phyloP scores from a whole-genome alignment of 2,888 invertebrate genomes.

The Baccha elongata region DNA sequence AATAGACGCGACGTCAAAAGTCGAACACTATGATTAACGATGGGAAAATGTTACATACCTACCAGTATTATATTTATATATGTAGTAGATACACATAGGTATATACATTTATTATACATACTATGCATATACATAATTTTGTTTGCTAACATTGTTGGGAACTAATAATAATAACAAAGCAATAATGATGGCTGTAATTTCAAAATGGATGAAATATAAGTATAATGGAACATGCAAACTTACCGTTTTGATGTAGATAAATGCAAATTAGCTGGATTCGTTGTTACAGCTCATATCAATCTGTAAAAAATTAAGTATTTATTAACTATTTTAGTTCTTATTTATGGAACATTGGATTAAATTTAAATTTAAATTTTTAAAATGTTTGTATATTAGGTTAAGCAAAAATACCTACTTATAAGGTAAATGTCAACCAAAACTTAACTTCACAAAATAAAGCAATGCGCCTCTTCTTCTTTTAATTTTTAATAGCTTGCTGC shows the following conservation, averaged over 20 bases:
- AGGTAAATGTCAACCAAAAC: too few species aligned
- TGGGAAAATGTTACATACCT: conserved; percentile 15
- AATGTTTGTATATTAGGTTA: too few species aligned
- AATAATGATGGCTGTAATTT: conserved; percentile 8
- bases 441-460: too few species aligned
- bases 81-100: too few species aligned
- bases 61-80: background rate
- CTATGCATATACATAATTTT: too few species aligned
- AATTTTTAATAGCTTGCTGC: too few species aligned
- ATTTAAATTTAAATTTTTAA: too few species aligned
- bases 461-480: too few species aligned
- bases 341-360: too few species aligned
- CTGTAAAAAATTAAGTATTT: conserved; percentile 55
- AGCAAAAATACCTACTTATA: too few species aligned
- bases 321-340: too few species aligned
- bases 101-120: too few species aligned
- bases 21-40: conserved; percentile 30
- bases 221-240: conserved; percentile 40
- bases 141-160: background rate
- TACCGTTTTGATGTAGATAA: conserved; percentile 59
- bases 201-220: conserved; percentile 22
- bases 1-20: conserved; percentile 29
- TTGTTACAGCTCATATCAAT: conserved; percentile 50
- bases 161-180: background rate
- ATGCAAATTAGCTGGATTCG: conserved; percentile 50